phyloP scores from a whole-genome alignment of 2,888 invertebrate species.

The Macropis europaea region DNA sequence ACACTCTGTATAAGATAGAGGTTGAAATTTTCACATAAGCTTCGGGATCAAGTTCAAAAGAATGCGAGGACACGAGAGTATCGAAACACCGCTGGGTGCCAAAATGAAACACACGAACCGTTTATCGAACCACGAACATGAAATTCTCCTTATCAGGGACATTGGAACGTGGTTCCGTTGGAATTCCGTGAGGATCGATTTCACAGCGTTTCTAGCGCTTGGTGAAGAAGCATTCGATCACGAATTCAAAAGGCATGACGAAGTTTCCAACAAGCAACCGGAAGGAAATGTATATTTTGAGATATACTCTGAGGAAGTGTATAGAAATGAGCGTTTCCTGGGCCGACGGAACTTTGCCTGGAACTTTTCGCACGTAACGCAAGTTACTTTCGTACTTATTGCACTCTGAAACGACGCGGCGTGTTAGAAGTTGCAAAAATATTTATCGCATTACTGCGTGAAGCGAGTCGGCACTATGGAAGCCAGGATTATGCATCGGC shows the following conservation, averaged over 20 bases:
- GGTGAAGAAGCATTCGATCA: slow-evolving; percentile 40
- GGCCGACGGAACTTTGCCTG: slow-evolving; percentile 12
- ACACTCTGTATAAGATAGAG: too few species aligned
- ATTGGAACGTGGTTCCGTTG: slow-evolving; percentile 33
- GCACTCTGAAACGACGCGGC: slow-evolving; percentile 16
- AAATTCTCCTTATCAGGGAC: slow-evolving; percentile 43
- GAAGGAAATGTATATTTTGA: slow-evolving; percentile 28
- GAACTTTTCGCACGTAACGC: slow-evolving; percentile 33
- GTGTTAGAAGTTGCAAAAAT: slow-evolving; percentile 25
- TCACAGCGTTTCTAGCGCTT: slow-evolving; percentile 14
- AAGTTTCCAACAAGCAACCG: slow-evolving; percentile 25
- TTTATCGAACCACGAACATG: slow-evolving; percentile 41
- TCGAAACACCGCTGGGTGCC: slow-evolving; percentile 33
- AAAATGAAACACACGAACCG: not conserved
- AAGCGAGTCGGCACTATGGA: not conserved
- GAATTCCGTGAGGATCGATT: slow-evolving; percentile 49
- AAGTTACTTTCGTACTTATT: slow-evolving; percentile 16
- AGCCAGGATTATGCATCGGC: not conserved
- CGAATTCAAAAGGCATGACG: slow-evolving; percentile 37
- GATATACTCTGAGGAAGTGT: slow-evolving; percentile 23
- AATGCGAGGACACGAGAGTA: too few species aligned
- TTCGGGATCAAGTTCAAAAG: too few species aligned
- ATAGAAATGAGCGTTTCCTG: slow-evolving; percentile 13
- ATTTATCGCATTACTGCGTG: slow-evolving; percentile 24
- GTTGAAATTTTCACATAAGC: too few species aligned